Evolutionary conservation across 2,797 vertebrate genomes (phyloP).

Genomic region (Notoglanidium macrostoma): DNA sequence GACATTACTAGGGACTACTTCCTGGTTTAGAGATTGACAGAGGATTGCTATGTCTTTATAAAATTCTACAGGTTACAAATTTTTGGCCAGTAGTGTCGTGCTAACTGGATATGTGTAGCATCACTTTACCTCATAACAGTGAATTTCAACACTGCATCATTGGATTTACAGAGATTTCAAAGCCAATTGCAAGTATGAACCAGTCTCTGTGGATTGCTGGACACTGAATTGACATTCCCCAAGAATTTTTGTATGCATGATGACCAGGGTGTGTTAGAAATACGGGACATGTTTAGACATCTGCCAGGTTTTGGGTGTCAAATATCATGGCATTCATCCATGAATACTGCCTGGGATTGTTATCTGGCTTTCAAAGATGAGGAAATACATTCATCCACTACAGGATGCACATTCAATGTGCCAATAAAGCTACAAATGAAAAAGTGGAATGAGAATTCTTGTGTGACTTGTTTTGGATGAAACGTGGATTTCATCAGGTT

Average conservation of each 20-base stretch:
- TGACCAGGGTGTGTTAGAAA: constrained; percentile 6
- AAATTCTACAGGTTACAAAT: not conserved
- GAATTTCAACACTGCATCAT: not conserved
- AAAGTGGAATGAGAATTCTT: not conserved
- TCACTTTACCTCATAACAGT: not conserved
- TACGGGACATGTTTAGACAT: not conserved
- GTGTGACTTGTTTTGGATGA: too few species aligned
- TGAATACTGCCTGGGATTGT: constrained; percentile 37
- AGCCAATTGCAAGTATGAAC: not conserved
- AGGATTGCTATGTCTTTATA: not conserved
- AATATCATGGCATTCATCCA: constrained; percentile 40
- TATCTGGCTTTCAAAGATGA: not conserved
- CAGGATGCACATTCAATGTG: not conserved
- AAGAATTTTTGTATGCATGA: not conserved
- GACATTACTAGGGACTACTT: not conserved
- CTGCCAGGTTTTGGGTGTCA: constrained; percentile 38
- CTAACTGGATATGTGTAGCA: not conserved
- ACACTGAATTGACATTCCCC: not conserved
- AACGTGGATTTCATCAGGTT: not conserved
- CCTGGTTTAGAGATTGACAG: not conserved
- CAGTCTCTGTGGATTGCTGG: not conserved
- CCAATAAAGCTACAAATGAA: not conserved
- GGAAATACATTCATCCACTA: not conserved
- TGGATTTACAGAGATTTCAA: not conserved
- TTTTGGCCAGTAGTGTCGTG: not conserved